These are phyloP conservation scores for Muscicapa comitata DNA, from an alignment of 2,797 vertebrate species.

Conservation along the genomic window DNA sequence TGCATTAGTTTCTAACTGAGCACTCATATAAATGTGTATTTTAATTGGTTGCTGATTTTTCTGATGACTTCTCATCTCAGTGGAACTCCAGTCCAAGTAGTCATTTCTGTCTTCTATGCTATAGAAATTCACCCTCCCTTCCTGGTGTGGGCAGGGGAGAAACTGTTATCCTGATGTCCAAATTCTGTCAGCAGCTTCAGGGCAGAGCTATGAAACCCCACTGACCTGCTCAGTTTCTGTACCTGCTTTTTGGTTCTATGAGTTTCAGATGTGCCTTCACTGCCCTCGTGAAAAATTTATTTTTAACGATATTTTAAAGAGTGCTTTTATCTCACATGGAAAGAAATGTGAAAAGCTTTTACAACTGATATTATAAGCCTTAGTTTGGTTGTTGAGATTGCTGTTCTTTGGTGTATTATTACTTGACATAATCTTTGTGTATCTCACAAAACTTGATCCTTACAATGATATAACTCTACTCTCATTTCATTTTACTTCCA, in stretches of 20 bases:
- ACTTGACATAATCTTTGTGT: not conserved
- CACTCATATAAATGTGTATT: not conserved
- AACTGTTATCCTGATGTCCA: accelerated
- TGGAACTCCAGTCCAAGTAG: not conserved
- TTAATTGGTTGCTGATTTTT: not conserved
- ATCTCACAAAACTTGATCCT: not conserved
- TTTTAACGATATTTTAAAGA: not conserved
- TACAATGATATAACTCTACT: not conserved
- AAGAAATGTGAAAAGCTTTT: not conserved
- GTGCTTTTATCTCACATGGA: not conserved
- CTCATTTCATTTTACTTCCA: not conserved
- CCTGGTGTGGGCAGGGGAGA: not conserved
- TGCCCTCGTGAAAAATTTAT: accelerated
- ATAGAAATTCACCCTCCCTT: not conserved
- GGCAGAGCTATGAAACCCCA: accelerated
- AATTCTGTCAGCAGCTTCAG: not conserved
- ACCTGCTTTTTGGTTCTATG: accelerated
- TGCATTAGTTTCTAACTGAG: not conserved
- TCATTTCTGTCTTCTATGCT: not conserved
- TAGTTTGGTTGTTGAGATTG: not conserved
- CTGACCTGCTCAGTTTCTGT: accelerated
- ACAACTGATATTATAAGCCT: not conserved
- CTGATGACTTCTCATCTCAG: not conserved
- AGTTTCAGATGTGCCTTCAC: not conserved
- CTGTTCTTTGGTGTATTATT: not conserved